Base-by-base conservation (phyloP, 2,797 vertebrate species). In the Chrysolophus pictus region DNA sequence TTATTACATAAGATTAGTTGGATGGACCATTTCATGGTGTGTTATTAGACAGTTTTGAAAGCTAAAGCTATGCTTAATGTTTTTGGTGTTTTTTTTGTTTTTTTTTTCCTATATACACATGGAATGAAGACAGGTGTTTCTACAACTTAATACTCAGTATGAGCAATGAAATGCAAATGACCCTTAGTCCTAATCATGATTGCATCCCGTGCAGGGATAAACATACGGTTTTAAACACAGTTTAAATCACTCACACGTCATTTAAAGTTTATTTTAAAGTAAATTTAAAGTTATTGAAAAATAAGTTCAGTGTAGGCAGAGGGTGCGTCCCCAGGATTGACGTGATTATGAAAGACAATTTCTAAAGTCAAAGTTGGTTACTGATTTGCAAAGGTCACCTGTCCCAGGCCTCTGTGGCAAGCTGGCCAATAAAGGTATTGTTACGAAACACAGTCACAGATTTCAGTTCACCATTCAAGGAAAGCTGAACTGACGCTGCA, bases 311-410 rank as follows among this genome's bases (percentile, higher is more conserved):
- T 5, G 26, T 68, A 68, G 42, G 69, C 65, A 80, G 44, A 91
- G 31, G 62, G 63, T 80, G 49, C 70, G 67, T 56, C 88, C 81
- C 58, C 39, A 47, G 46, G 63, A 77, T 90, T 75, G 75, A 11
- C 84, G 59, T 87, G 65, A 41, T 90, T 88, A 77, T 74, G 90
- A 90, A 91, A 94, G 81, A 29, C 81, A 77, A 0, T 91, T 94
- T 94, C 93, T 87, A 91, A 93, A 91, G 90, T 59, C 73, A 37
- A 63, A 96, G 69, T 17, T 69, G 91, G 91, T 94, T 95, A 91
- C 77, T 93, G 78, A 91, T 94, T 95, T 93, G 81, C 87, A 87
- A 85, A 93, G 91, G 89, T 96, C 89, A 80, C 72, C 56, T 53
- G 12, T 84, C 67, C 76, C 80, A 67, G 79, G 60, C 85, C 90